Percentiles rank a stretch among this genome's conserved stretches.
Conservation (phyloP, 2,888 invertebrate species). For the Drosophila atroscutellata region DNA sequence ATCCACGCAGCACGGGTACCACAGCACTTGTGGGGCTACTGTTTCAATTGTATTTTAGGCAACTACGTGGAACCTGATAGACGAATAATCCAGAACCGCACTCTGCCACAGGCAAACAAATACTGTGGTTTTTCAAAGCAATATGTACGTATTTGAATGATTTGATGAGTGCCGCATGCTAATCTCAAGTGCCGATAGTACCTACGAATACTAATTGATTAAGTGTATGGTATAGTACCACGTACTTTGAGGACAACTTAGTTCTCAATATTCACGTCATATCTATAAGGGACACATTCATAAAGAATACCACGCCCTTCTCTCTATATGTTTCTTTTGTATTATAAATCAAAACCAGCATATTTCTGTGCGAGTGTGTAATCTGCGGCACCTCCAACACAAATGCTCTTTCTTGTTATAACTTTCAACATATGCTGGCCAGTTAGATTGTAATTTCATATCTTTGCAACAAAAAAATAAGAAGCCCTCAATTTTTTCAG, state of each 20-base stretch:
- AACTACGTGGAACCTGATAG: conserved; percentile 16
- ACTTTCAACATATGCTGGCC: background rate
- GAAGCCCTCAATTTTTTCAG: background rate
- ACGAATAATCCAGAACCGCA: conserved; percentile 10
- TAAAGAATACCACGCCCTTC: background rate
- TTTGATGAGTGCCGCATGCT: conserved; percentile 34
- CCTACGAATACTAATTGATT: conserved; percentile 20
- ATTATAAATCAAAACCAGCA: background rate
- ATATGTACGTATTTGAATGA: conserved; percentile 29
- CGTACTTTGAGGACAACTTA: background rate
- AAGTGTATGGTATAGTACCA: background rate
- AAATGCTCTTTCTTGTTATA: background rate
- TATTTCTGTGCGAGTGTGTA: background rate
- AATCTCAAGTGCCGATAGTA: conserved; percentile 45
- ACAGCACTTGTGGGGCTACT: conserved; percentile 41
- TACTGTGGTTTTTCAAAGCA: conserved; percentile 15
- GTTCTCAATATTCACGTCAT: background rate
- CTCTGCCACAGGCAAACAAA: conserved; percentile 20
- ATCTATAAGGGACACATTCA: no score
- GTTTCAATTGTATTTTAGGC: background rate
- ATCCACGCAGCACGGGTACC: background rate
- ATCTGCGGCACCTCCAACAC: background rate
- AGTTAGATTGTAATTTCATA: background rate
- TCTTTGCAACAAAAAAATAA: background rate
- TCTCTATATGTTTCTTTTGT: background rate